A percentile compares a stretch with the other conserved stretches of the same genome.
Evolutionary conservation across 2,888 invertebrate genomes (phyloP).

Genomic region (Thymelicus lineola): DNA sequence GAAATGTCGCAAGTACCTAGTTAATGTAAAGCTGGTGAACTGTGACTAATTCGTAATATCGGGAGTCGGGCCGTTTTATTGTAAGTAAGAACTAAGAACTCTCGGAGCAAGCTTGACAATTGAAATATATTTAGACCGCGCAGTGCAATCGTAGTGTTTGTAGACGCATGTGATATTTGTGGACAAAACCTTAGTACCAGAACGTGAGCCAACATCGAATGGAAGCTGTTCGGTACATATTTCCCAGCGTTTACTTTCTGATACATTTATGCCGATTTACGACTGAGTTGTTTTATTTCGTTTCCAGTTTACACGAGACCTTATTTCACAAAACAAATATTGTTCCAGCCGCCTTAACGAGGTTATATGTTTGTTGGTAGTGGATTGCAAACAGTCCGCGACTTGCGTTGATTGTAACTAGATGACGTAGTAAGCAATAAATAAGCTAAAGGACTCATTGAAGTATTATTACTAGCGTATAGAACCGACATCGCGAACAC

Average conservation of each 20-base stretch:
- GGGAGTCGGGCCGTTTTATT: constrained; percentile 26
- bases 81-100: constrained; percentile 29
- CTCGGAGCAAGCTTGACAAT: constrained; percentile 36
- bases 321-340: constrained; percentile 2
- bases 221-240: constrained; percentile 18
- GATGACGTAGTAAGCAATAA: neutral
- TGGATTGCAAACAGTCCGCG: neutral
- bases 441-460: too few relatives aligned
- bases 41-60: constrained; percentile 30
- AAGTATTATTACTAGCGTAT: too few relatives aligned
- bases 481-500: too few relatives aligned
- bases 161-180: constrained; percentile 34
- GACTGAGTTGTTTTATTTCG: neutral
- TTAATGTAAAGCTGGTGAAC: constrained; percentile 16
- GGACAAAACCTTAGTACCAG: constrained; percentile 30
- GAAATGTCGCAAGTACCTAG: neutral
- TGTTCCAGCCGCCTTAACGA: neutral
- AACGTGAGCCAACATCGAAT: constrained; percentile 33
- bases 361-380: neutral
- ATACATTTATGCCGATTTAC: constrained; percentile 6
- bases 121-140: constrained; percentile 37
- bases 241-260: constrained; percentile 16
- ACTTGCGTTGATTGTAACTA: neutral
- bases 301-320: neutral
- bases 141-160: constrained; percentile 31